Evolutionary conservation across 2,888 invertebrate species (phyloP).

Genomic region (Erebia ligea): DNA sequence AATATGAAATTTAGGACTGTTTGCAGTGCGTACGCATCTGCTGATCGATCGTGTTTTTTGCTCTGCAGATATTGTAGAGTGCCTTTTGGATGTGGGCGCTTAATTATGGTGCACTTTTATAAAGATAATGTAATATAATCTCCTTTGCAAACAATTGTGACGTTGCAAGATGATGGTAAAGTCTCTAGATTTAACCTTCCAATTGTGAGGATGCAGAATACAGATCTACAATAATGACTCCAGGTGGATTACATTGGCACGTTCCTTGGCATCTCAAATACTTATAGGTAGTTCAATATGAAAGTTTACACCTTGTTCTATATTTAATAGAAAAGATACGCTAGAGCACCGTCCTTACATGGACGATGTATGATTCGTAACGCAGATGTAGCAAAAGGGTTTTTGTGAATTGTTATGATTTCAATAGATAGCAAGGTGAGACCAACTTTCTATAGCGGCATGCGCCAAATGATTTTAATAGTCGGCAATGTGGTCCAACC

Average conservation of each 20-base stretch:
- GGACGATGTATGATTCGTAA: constrained; percentile 49
- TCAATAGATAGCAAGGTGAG: constrained; percentile 70
- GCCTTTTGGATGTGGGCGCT: constrained; percentile 76
- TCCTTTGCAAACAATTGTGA: constrained; percentile 73
- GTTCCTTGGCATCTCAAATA: constrained; percentile 58
- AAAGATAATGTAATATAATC: constrained; percentile 82
- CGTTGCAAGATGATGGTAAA: constrained; percentile 65
- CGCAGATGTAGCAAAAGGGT: constrained; percentile 71
- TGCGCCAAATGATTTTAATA: constrained; percentile 50
- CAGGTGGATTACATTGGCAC: constrained; percentile 70
- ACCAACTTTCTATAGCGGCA: constrained; percentile 56
- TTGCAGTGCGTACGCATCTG: constrained; percentile 78
- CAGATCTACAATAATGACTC: constrained; percentile 65
- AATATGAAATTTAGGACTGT: constrained; percentile 71
- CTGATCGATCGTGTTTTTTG: constrained; percentile 62
- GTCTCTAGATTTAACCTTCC: constrained; percentile 54
- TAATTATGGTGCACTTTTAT: constrained; percentile 76
- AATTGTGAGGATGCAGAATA: constrained; percentile 63
- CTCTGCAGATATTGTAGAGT: constrained; percentile 56
- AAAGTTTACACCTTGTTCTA: constrained; percentile 56
- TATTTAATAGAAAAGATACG: constrained; percentile 29
- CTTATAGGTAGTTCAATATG: neutral
- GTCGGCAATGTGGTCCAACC: constrained; percentile 39
- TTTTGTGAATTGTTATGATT: constrained; percentile 68
- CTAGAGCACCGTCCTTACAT: constrained; percentile 37